A percentile compares a stretch with the other conserved stretches of the same genome.
These are phyloP conservation scores for Hepsetus odoe DNA, from an alignment of 2,113 vertebrate genomes.

Conservation along the genomic window DNA sequence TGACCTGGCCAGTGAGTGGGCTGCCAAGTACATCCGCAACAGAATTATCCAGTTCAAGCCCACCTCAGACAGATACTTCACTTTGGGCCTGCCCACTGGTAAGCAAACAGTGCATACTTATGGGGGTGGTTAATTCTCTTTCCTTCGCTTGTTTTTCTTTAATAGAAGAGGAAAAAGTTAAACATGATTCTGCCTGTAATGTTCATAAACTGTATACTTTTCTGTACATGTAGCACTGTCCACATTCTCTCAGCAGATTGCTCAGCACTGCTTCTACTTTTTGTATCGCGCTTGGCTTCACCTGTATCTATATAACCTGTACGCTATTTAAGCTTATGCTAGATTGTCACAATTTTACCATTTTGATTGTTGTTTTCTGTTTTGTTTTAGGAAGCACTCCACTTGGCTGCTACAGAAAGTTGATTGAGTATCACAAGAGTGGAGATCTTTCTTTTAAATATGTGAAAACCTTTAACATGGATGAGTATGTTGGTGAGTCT, in stretches of 20 bases:
- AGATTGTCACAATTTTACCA: neutral
- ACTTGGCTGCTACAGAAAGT: conserved; percentile 89
- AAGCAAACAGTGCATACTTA: conserved; percentile 46
- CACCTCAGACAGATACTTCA: conserved; percentile 85
- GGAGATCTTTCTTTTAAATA: conserved; percentile 94
- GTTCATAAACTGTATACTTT: neutral
- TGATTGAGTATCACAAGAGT: conserved; percentile 90
- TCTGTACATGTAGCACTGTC: neutral
- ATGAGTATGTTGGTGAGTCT: conserved; percentile 92
- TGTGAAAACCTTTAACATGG: conserved; percentile 99
- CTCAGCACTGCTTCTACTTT: neutral
- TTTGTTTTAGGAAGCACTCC: conserved; percentile 86
- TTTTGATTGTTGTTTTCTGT: neutral
- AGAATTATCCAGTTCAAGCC: conserved; percentile 90
- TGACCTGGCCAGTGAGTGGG: conserved; percentile 93
- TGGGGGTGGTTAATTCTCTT: neutral
- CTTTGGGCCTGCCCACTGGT: conserved; percentile 94
- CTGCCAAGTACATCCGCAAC: conserved; percentile 96
- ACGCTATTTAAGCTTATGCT: neutral
- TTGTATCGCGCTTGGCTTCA: no score
- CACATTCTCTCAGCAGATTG: neutral
- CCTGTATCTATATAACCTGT: no score
- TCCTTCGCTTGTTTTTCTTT: neutral
- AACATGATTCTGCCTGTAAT: neutral
- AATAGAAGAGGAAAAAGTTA: neutral